Conservation (phyloP, 2,797 vertebrate genomes). For the Coracias cyanogaster region DNA sequence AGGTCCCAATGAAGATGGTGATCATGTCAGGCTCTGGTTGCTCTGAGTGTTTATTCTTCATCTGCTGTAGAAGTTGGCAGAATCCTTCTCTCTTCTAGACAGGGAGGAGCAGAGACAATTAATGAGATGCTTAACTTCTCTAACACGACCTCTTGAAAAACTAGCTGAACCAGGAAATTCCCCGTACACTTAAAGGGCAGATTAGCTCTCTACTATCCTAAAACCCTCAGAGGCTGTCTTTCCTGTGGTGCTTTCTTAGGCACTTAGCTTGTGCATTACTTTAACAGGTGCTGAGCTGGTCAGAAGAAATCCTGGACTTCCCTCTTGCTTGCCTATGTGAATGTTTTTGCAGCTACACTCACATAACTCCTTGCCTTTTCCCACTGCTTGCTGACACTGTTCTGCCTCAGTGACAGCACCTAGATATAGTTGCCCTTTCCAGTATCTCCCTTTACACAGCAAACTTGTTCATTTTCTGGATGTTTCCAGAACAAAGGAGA, state of each 20-base stretch:
- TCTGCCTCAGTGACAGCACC: background rate
- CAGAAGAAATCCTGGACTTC: background rate
- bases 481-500: background rate
- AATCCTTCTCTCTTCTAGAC: constrained; percentile 96
- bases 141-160: background rate
- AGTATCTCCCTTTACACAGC: background rate
- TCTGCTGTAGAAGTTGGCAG: constrained; percentile 97
- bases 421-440: background rate
- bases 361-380: background rate
- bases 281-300: background rate
- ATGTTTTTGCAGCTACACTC: background rate
- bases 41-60: constrained; percentile 97
- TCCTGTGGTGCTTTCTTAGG: background rate
- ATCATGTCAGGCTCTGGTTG: constrained; percentile 98
- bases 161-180: background rate
- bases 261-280: background rate
- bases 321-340: background rate
- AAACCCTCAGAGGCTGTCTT: background rate
- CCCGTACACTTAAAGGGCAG: background rate
- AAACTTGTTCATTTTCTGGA: background rate
- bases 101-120: constrained; percentile 45
- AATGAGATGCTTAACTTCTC: background rate
- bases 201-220: background rate
- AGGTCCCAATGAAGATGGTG: constrained; percentile 96
- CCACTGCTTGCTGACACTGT: background rate